These are phyloP conservation scores for Megaceryle torquata DNA, from an alignment of 2,113 vertebrate genomes.

Conservation along the genomic window DNA sequence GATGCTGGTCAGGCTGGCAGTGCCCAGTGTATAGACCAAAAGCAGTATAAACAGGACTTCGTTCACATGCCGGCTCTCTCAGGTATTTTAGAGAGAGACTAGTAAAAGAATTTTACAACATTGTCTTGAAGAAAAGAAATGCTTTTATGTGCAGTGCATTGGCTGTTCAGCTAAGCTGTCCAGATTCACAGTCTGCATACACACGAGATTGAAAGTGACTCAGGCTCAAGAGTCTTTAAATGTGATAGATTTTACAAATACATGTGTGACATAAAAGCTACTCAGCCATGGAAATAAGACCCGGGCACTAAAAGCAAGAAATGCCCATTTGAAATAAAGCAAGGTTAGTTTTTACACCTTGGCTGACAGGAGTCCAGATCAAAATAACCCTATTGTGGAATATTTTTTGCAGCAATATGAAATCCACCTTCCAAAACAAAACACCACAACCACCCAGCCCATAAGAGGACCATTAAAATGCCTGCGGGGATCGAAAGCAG, in stretches of 20 bases:
- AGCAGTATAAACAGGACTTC: not conserved
- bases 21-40: not conserved
- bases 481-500: not conserved
- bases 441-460: not conserved
- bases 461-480: not conserved
- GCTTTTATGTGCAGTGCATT: not conserved
- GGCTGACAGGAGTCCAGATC: constrained; percentile 21
- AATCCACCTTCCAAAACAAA: not conserved
- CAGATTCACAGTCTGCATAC: constrained; percentile 53
- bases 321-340: not conserved
- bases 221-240: constrained; percentile 16
- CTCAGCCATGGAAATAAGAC: constrained; percentile 79
- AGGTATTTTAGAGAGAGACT: not conserved
- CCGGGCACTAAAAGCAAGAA: not conserved
- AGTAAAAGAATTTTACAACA: not conserved
- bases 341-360: not conserved
- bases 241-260: constrained; percentile 47
- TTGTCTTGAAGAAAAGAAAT: not conserved
- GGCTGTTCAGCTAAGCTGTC: constrained; percentile 75
- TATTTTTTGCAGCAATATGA: not conserved
- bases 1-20: not conserved
- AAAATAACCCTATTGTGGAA: not conserved
- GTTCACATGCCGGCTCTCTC: not conserved
- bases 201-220: constrained; percentile 64
- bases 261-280: constrained; percentile 63